Conservation (phyloP, 2,888 invertebrate genomes). For the Yponomeuta evonymella region DNA sequence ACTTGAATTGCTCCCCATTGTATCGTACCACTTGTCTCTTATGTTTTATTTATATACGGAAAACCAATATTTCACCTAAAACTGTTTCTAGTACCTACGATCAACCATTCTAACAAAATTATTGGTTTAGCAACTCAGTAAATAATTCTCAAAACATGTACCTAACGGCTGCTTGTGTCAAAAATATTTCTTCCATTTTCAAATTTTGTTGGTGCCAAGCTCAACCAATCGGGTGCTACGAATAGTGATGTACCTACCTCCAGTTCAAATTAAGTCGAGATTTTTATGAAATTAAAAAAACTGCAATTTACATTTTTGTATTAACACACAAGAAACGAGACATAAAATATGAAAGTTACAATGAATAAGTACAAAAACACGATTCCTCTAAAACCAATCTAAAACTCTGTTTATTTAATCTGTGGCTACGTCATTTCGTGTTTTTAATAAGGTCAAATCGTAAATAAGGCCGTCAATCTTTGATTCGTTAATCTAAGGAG, state of each 20-base stretch:
- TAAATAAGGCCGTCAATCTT: too few relatives aligned
- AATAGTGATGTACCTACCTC: background rate
- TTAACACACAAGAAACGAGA: too few relatives aligned
- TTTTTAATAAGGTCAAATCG: too few relatives aligned
- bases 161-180: slow-evolving; percentile 53
- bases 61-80: background rate
- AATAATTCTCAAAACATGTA: slow-evolving; percentile 45
- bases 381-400: too few relatives aligned
- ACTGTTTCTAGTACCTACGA: background rate
- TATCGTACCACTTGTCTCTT: slow-evolving; percentile 12
- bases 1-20: slow-evolving; percentile 65
- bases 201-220: background rate
- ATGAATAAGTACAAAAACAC: too few relatives aligned
- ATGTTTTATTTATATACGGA: background rate
- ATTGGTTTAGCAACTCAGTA: slow-evolving; percentile 4
- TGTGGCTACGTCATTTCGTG: too few relatives aligned
- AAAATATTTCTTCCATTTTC: background rate
- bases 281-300: background rate
- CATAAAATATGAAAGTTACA: too few relatives aligned
- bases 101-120: background rate
- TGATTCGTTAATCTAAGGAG: too few relatives aligned
- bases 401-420: too few relatives aligned
- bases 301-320: too few relatives aligned
- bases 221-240: background rate
- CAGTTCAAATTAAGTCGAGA: background rate